Evolutionary conservation across 2,888 invertebrate genomes (phyloP).

Genomic region (Dryomyza anilis): DNA sequence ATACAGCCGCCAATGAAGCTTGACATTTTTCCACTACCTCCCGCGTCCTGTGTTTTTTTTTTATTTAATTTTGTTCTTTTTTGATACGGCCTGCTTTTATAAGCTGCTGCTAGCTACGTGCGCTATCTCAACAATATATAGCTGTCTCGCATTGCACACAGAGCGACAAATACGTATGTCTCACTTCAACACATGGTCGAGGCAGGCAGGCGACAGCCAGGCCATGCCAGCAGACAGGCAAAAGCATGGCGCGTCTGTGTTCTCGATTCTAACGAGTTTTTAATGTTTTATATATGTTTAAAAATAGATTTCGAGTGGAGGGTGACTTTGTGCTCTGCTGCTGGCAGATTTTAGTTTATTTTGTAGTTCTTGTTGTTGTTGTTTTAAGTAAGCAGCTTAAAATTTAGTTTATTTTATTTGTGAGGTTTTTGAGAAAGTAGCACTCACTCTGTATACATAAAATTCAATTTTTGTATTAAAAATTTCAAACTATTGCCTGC

Average conservation of each 20-base stretch:
- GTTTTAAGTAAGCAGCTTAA: neutral
- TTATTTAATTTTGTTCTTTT: no score
- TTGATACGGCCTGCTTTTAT: no score
- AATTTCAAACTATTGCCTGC: neutral
- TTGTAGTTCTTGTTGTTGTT: neutral
- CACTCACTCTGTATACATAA: neutral
- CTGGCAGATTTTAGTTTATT: neutral
- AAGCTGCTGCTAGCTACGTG: no score
- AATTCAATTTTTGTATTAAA: neutral
- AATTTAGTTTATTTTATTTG: neutral
- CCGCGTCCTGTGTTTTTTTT: no score
- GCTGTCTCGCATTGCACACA: neutral
- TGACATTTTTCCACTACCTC: no score
- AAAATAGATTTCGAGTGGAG: constrained; percentile 1
- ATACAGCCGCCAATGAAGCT: no score
- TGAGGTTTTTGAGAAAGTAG: neutral
- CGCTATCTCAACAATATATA: neutral
- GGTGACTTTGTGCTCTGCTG: neutral
- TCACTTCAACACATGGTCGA: no score
- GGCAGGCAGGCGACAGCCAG: neutral
- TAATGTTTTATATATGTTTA: constrained; percentile 5
- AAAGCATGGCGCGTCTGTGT: neutral
- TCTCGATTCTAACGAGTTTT: constrained; percentile 13
- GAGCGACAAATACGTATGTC: no score
- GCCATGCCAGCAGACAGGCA: neutral